These are phyloP conservation scores for Rattus norvegicus DNA, from an alignment of 2,113 vertebrate genomes.

Conservation along the genomic window GRCr8 NC_086023.1:73263501-73264000, in stretches of 20 bases:
- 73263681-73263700: neutral
- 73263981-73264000: neutral
- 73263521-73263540: neutral
- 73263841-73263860: neutral
- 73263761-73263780: neutral
- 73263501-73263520: neutral
- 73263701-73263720: neutral
- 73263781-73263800: neutral
- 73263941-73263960: neutral
- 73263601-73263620: too few relatives aligned
- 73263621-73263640: neutral
- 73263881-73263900: neutral
- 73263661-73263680: neutral
- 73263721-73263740: neutral
- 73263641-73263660: too few relatives aligned
- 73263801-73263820: neutral
- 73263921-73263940: neutral
- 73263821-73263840: neutral
- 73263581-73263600: neutral
- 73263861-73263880: neutral
- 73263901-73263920: neutral
- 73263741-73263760: neutral
- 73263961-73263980: neutral
- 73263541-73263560: neutral
- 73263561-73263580: too few relatives aligned